A percentile compares a stretch with the other conserved stretches of the same genome.
Conservation (phyloP, 2,888 invertebrate genomes). For the Deilephila elpenor region DNA sequence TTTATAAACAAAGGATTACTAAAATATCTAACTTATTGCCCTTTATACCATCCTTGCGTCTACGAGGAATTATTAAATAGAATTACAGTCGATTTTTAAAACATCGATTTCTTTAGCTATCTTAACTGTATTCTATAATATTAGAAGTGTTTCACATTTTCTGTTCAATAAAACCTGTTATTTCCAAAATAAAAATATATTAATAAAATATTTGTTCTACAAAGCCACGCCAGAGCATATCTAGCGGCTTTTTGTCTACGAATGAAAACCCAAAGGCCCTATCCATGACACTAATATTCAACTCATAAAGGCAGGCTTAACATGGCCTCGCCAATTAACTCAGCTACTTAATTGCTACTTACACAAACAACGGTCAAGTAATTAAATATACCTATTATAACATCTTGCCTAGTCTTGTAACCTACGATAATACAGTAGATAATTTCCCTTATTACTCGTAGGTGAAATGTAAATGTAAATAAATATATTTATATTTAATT, state of each 20-base stretch:
- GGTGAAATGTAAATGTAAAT: neutral
- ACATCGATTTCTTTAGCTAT: no score
- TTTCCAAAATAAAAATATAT: no score
- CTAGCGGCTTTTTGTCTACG: neutral
- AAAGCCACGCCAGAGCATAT: neutral
- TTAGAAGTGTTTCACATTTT: no score
- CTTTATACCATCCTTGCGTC: no score
- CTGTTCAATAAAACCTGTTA: no score
- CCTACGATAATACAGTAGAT: neutral
- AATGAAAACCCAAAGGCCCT: slow-evolving; percentile 35
- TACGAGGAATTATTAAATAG: no score
- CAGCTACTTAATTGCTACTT: slow-evolving; percentile 34
- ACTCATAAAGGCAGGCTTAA: slow-evolving; percentile 51
- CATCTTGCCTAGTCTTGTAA: neutral
- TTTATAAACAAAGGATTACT: no score
- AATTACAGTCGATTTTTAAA: no score
- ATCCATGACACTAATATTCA: slow-evolving; percentile 53
- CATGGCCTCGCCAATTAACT: slow-evolving; percentile 52
- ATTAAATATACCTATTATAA: slow-evolving; percentile 34
- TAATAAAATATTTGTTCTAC: no score
- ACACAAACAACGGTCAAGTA: slow-evolving; percentile 30
- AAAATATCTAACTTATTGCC: no score
- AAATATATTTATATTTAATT: neutral
- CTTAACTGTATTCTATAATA: no score
- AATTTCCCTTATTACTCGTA: neutral